These are phyloP conservation scores for Morone chrysops DNA, from an alignment of 2,113 vertebrate species.

Conservation along the genomic window DNA sequence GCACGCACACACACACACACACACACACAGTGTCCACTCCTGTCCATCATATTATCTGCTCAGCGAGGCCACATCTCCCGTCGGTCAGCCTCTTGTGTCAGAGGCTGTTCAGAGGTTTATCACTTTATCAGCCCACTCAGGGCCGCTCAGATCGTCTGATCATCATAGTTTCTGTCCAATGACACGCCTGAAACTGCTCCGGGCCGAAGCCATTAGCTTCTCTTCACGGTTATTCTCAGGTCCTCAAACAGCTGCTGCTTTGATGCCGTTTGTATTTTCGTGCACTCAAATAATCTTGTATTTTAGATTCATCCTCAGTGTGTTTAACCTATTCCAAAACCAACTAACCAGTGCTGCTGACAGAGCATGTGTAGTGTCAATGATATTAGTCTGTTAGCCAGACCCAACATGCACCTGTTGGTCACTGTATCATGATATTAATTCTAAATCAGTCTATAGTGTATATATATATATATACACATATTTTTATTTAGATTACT, in stretches of 20 bases:
- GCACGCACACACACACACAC: conserved; percentile 8
- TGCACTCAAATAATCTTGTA: neutral
- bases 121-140: conserved; percentile 41
- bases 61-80: conserved; percentile 33
- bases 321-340: neutral
- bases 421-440: too few species aligned
- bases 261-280: neutral
- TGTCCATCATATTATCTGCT: conserved; percentile 43
- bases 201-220: conserved; percentile 40
- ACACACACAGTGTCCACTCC: conserved; percentile 19
- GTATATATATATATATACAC: too few species aligned
- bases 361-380: neutral
- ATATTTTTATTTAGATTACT: too few species aligned
- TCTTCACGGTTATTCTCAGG: conserved; percentile 33
- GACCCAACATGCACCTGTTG: too few species aligned
- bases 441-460: too few species aligned
- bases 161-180: conserved; percentile 41
- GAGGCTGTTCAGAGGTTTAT: conserved; percentile 34
- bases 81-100: conserved; percentile 30
- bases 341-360: neutral
- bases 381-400: too few species aligned
- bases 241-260: conserved; percentile 6
- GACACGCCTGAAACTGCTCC: conserved; percentile 32
- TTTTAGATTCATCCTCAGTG: neutral
- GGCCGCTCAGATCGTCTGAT: conserved; percentile 28